Evolutionary conservation across 1,140 invertebrate genomes (phyloP), one percentile per base, ranked within the genome.

Genomic region (Penaeus chinensis): DNA sequence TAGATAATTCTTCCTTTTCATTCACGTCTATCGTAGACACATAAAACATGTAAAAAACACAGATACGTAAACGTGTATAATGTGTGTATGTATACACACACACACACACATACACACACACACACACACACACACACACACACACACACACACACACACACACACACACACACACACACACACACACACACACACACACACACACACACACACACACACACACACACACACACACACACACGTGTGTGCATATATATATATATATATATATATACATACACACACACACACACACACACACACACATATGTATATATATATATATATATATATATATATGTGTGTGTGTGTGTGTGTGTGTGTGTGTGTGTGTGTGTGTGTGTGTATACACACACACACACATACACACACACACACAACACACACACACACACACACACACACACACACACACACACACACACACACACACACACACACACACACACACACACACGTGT

Each of bases 111-210:
- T 19, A 71, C 66, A 71, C 66, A 71, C 66, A 18, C 16, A 18
- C 16, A 71, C 66, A 71, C 66, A 71, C 66, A 71, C 66, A 71
- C 66, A 71, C 66, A 71, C 66, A 71, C 66, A 71, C 66, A 71
- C 66, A 71, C 66, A 71, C 66, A 71, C 66, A 71, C 66, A 71
- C 66, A 71, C 66, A 71, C 66, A 71, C 66, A 71, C 66, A 71
- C 66, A 71, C 66, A n/a, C 66, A 71, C 20, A 71, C 66, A 71
- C 66, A 71, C 66, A 71, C 66, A 69, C 66, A 69, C 66, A 69
- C 66, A 69, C 66, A 69, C 66, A 69, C 66, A 69, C 66, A 69
- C 66, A 69, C 66, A 18, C 66, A 69, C 66, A 69, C 66, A 69
- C 66, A 69, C 66, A 69, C 66, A 69, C 66, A 69, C 66, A 69